A percentile compares a stretch with the other conserved stretches of the same genome.
These are phyloP conservation scores for Eremobia ochroleuca DNA, from an alignment of 2,888 invertebrate genomes.

Conservation along the genomic window DNA sequence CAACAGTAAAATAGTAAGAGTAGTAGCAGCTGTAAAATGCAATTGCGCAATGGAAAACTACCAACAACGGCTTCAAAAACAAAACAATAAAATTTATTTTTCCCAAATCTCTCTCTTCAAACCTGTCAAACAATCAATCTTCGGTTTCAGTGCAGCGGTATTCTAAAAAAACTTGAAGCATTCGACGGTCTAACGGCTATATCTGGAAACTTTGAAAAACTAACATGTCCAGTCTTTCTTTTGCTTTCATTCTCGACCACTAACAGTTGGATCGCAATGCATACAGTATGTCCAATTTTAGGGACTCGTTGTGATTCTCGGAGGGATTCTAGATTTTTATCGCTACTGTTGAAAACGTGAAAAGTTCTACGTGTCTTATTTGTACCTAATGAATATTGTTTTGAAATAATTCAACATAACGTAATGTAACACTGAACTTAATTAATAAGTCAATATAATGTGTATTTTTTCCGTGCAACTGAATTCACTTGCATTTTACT, in stretches of 20 bases:
- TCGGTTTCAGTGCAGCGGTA: constrained; percentile 16
- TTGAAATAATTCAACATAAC: no score
- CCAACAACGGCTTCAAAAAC: neutral
- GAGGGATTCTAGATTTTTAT: neutral
- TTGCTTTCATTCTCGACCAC: constrained; percentile 58
- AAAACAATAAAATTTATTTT: neutral
- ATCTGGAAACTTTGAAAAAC: constrained; percentile 48
- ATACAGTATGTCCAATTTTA: constrained; percentile 52
- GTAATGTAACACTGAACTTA: neutral
- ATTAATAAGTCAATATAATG: neutral
- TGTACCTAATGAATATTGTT: no score
- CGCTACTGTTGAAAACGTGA: neutral
- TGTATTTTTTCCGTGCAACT: neutral
- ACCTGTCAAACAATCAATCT: constrained; percentile 6
- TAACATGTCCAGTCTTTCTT: constrained; percentile 49
- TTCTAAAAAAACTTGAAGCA: constrained; percentile 32
- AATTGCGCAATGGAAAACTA: neutral
- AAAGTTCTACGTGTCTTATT: no score
- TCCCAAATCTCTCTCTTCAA: neutral
- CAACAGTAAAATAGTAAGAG: neutral
- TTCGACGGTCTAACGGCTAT: constrained; percentile 29
- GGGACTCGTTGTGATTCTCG: constrained; percentile 14
- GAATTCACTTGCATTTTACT: neutral
- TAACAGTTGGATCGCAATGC: constrained; percentile 61
- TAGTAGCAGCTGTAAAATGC: neutral